Percentiles rank a stretch among this genome's conserved stretches.
These are phyloP conservation scores for Ferrisia virgata DNA, from an alignment of 2,888 invertebrate genomes.

Conservation along the genomic window DNA sequence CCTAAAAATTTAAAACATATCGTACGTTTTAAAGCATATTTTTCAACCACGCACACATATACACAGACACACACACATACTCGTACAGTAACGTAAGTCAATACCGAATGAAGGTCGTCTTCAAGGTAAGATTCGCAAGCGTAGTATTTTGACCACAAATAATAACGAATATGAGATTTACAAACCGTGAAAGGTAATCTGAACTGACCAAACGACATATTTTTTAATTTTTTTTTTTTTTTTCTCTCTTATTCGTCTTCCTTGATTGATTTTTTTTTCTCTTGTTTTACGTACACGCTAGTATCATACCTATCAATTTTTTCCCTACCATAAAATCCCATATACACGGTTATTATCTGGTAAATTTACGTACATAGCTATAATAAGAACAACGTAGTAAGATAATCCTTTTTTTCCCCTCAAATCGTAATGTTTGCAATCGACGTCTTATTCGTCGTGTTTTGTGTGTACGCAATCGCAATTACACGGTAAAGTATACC, in stretches of 20 bases:
- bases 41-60: too few species aligned
- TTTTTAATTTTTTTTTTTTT: not conserved
- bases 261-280: conserved; percentile 31
- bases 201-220: conserved; percentile 39
- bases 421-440: not conserved
- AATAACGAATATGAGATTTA: conserved; percentile 32
- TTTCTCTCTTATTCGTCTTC: conserved; percentile 1
- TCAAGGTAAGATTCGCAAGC: conserved; percentile 40
- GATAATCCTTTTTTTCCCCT: conserved; percentile 10
- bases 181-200: conserved; percentile 41
- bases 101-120: conserved; percentile 38
- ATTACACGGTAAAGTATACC: not conserved
- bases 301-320: conserved; percentile 7
- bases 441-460: not conserved
- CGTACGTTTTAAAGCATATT: not conserved
- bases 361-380: not conserved
- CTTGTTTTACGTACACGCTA: not conserved
- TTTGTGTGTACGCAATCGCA: not conserved
- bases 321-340: not conserved
- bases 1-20: not conserved
- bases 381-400: not conserved
- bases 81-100: conserved; percentile 28
- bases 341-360: not conserved
- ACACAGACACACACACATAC: too few species aligned
- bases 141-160: conserved; percentile 41